These are phyloP conservation scores for Semicossyphus pulcher DNA, from an alignment of 2,113 vertebrate genomes.

Conservation along the genomic window DNA sequence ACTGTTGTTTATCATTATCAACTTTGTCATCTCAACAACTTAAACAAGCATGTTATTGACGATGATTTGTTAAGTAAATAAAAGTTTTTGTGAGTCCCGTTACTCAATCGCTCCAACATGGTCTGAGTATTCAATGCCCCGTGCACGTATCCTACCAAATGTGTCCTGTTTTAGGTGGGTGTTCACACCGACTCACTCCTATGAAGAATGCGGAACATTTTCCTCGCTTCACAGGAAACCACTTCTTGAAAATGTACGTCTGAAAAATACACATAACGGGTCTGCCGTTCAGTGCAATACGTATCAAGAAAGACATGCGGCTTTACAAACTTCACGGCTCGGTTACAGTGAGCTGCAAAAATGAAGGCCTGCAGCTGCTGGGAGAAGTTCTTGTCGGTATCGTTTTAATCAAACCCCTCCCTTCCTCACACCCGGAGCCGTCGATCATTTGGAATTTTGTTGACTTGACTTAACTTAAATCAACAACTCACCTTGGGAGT, in stretches of 20 bases:
- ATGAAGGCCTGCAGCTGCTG: conserved; percentile 42
- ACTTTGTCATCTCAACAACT: conserved; percentile 52
- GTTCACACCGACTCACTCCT: conserved; percentile 41
- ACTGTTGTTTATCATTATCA: conserved; percentile 73
- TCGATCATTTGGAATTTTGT: conserved; percentile 23
- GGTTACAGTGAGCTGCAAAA: background rate
- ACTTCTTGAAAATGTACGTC: background rate
- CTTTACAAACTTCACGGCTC: background rate
- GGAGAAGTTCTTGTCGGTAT: conserved; percentile 55
- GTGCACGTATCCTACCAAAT: background rate
- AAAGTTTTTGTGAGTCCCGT: background rate
- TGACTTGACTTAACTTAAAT: conserved; percentile 10
- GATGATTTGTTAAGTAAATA: background rate
- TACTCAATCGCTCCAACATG: accelerated
- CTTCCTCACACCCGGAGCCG: conserved; percentile 20
- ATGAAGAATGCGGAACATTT: conserved; percentile 84
- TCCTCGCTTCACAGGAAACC: conserved; percentile 66
- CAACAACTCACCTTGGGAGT: conserved; percentile 88
- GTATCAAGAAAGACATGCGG: too few relatives aligned
- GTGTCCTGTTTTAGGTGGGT: conserved; percentile 34
- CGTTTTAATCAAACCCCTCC: conserved; percentile 63
- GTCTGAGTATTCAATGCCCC: background rate
- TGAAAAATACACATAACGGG: background rate
- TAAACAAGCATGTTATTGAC: background rate
- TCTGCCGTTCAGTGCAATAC: background rate